A percentile compares a stretch with the other conserved stretches of the same genome.
These are phyloP conservation scores for Eudorcas thomsonii DNA, from an alignment of 2,113 vertebrate species.

Conservation along the genomic window DNA sequence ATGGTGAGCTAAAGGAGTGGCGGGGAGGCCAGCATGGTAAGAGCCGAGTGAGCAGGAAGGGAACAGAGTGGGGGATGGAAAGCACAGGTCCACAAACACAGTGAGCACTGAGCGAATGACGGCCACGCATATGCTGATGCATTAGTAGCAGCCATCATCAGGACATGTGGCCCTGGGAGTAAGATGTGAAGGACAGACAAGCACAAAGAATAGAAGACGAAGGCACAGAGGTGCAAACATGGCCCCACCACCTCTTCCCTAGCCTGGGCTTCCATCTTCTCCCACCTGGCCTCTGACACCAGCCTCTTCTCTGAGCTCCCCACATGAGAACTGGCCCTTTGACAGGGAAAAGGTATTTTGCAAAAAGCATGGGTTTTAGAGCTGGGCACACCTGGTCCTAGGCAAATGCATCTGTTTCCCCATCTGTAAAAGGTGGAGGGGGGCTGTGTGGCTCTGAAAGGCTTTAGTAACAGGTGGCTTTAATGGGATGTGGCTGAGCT, in stretches of 20 bases:
- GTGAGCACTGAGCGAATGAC: neutral
- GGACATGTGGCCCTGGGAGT: neutral
- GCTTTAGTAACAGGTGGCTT: neutral
- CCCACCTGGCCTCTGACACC: neutral
- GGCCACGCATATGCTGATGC: too few relatives aligned
- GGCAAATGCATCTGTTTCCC: neutral
- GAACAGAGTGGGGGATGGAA: too few relatives aligned
- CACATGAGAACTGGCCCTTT: neutral
- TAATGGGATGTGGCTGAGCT: neutral
- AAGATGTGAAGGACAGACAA: neutral
- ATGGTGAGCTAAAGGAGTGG: neutral
- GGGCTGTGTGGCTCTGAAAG: neutral
- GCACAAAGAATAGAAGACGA: neutral
- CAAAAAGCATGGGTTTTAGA: neutral
- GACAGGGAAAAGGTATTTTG: neutral
- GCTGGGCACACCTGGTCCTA: neutral
- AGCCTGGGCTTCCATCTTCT: neutral
- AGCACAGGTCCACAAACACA: neutral
- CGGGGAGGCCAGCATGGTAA: neutral
- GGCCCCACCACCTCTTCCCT: neutral
- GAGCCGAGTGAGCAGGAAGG: neutral
- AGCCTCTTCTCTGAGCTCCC: neutral
- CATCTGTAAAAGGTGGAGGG: neutral
- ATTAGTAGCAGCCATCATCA: accelerated
- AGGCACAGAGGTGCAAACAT: neutral